Percentiles rank a stretch among this genome's conserved stretches.
Conservation (phyloP, 2,888 invertebrate genomes). For the Hirtodrosophila histrioides region DNA sequence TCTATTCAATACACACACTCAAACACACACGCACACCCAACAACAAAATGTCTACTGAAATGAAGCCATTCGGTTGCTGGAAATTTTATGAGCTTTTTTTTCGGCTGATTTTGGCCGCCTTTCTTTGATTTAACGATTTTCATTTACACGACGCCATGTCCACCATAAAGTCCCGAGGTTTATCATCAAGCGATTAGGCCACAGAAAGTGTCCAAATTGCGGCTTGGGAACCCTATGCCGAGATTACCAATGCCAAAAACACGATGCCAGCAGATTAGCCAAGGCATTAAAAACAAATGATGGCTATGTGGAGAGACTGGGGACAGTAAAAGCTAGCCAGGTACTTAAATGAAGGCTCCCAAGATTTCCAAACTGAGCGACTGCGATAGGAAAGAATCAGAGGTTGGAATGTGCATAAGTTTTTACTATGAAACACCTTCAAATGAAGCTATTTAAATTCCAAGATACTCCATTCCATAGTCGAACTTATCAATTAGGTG, state of each 20-base stretch:
- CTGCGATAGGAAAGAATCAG: not conserved
- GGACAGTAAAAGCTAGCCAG: constrained; percentile 6
- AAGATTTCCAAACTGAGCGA: not conserved
- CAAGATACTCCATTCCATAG: too few species aligned
- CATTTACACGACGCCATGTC: constrained; percentile 48
- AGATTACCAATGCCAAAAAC: constrained; percentile 71
- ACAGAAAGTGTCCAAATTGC: constrained; percentile 35
- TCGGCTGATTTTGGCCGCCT: constrained; percentile 43
- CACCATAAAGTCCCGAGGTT: constrained; percentile 38
- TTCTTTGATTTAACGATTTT: constrained; percentile 55
- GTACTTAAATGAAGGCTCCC: constrained; percentile 8
- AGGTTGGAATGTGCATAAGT: not conserved
- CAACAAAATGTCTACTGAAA: constrained; percentile 44
- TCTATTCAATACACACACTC: constrained; percentile 40
- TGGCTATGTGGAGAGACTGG: not conserved
- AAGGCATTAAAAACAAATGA: constrained; percentile 22
- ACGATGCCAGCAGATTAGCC: constrained; percentile 36
- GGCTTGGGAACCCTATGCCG: constrained; percentile 51
- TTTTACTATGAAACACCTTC: too few species aligned
- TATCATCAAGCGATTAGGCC: constrained; percentile 62
- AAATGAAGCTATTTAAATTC: too few species aligned
- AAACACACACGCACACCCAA: not conserved
- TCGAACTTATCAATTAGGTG: too few species aligned
- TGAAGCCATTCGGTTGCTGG: constrained; percentile 63
- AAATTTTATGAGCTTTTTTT: constrained; percentile 54